Evolutionary conservation across 2,888 invertebrate genomes (phyloP).

Genomic region (Craniophora ligustri): DNA sequence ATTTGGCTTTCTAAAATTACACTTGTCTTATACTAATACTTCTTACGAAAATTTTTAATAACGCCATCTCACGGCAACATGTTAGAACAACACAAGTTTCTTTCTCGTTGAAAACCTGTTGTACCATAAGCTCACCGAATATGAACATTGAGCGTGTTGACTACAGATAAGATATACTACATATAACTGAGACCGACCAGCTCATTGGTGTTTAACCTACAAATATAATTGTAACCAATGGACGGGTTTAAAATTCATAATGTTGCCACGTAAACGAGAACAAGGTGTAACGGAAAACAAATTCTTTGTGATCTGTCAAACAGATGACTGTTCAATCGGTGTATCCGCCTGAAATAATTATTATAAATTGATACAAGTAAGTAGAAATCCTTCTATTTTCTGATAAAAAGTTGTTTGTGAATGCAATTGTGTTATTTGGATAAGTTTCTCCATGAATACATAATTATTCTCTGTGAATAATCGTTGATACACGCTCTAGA

Average conservation of each 20-base stretch:
- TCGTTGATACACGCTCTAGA: slow-evolving; percentile 52
- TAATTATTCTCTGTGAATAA: slow-evolving; percentile 36
- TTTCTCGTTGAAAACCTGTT: slow-evolving; percentile 30
- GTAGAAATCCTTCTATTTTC: slow-evolving; percentile 62
- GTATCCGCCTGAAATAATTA: slow-evolving; percentile 77
- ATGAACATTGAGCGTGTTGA: background rate
- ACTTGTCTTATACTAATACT: too few species aligned
- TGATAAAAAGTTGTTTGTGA: slow-evolving; percentile 28
- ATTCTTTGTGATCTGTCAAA: slow-evolving; percentile 77
- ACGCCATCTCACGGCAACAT: slow-evolving; percentile 40
- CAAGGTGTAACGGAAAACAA: slow-evolving; percentile 70
- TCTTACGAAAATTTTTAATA: slow-evolving; percentile 3
- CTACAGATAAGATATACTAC: background rate
- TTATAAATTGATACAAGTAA: slow-evolving; percentile 73
- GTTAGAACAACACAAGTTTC: slow-evolving; percentile 11
- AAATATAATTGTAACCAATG: slow-evolving; percentile 12
- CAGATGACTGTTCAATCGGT: slow-evolving; percentile 84
- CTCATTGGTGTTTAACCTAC: slow-evolving; percentile 19
- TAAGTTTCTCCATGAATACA: slow-evolving; percentile 29
- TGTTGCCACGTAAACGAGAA: slow-evolving; percentile 67
- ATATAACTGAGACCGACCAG: too few species aligned
- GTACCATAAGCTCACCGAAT: slow-evolving; percentile 21
- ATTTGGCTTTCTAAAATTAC: too few species aligned
- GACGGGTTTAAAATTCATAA: background rate
- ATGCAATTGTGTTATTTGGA: slow-evolving; percentile 28